phyloP scores from a whole-genome alignment of 2,797 vertebrate genomes.

The Pelochelys cantorii region DNA sequence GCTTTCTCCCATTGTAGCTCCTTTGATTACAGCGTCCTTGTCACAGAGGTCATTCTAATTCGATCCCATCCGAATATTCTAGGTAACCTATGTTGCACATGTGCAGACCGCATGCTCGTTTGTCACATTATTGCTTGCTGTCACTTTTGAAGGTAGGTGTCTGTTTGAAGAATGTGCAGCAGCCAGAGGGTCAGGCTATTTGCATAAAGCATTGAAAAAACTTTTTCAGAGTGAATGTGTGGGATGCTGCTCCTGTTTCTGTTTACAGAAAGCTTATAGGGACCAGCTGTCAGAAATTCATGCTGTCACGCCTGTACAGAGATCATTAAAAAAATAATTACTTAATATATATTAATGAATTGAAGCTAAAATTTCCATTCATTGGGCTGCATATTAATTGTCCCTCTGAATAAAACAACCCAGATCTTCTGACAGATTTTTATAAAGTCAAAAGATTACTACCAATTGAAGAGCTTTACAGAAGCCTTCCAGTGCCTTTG shows the following conservation, averaged over 20 bases:
- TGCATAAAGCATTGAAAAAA: constrained; percentile 90
- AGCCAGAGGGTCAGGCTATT: constrained; percentile 90
- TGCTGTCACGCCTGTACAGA: constrained; percentile 9
- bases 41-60: constrained; percentile 88
- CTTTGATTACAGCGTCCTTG: constrained; percentile 88
- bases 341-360: constrained; percentile 42
- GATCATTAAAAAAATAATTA: constrained; percentile 4
- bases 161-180: constrained; percentile 96
- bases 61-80: constrained; percentile 81
- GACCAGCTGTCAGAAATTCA: constrained; percentile 49
- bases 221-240: constrained; percentile 61
- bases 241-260: constrained; percentile 40
- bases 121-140: constrained; percentile 92
- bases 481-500: constrained; percentile 28
- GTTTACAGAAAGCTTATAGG: constrained; percentile 59
- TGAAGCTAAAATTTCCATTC: constrained; percentile 55
- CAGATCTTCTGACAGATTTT: constrained; percentile 39
- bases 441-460: constrained; percentile 27
- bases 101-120: constrained; percentile 89
- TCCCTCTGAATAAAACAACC: neutral
- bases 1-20: constrained; percentile 32
- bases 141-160: constrained; percentile 92
- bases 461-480: constrained; percentile 46
- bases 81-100: constrained; percentile 83
- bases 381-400: constrained; percentile 20